Base-by-base conservation (phyloP, 1,140 invertebrate genomes). In the Drosophila pandora region DNA sequence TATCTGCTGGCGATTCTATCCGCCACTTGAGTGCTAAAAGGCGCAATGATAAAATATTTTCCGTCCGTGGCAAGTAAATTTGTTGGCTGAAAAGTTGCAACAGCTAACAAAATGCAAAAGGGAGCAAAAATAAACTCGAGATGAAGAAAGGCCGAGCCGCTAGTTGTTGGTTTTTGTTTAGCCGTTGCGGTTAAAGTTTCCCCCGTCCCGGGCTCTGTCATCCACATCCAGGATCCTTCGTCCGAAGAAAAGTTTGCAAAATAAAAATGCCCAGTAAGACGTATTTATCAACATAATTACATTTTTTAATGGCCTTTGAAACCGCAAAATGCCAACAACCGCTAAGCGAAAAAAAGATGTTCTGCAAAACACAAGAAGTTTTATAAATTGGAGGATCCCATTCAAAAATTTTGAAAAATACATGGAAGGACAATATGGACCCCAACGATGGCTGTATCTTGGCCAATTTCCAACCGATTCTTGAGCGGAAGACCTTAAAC, bases 231-330 rank as follows among this genome's bases (percentile, higher is more conserved):
- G 68, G 50, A 63, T 43, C 43, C 17, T 57, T 17, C 49, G 71
- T 73, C 71, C 50, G 68, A 54, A 70, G 83, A 48, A 12, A 79
- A 83, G 83, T 82, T 79, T 47, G 60, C 55, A 57, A 72, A 47
- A 47, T 88, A 87, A 87, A 88, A 87, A 64, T 74, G 76, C 79
- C 62, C 57, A 77, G 76, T 73, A 90, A 90, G 82, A 79, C 72
- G 88, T 90, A 90, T 90, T 88, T 90, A 90, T 90, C 88, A 90
- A 85, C 88, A 90, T 90, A 90, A 90, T 90, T 90, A 90, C 88
- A 89, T 90, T 90, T 90, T 85, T 89, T 90, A 90, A 90, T 90
- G 88, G 88, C 88, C 80, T 90, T 81, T 90, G 88, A 90, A 90
- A 75, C 88, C 88, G 83, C 88, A 90, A 90, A 90, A 84, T 76